Evolutionary conservation across 2,113 vertebrate species (phyloP), one percentile per base, ranked within the genome.

Genomic region (Elephas maximus): DNA sequence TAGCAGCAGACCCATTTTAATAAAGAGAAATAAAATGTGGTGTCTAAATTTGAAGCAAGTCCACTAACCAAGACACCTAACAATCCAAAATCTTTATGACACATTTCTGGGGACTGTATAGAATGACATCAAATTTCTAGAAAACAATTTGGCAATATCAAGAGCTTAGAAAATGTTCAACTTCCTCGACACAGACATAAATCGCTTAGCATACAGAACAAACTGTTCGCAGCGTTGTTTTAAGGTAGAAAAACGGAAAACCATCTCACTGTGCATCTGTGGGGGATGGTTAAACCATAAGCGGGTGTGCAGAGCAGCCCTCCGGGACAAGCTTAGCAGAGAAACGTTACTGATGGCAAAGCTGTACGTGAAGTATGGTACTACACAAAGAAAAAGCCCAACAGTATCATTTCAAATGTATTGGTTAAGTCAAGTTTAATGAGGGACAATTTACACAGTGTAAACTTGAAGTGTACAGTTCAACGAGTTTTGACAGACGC

Each of bases 281-380:
- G 44, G 5, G 48, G 21, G 2, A 5, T 2, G 4, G 20, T 26
- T 23, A 30, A 63, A n/a, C 3, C 7, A 20, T 14, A 11, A 77
- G 28, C 7, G 2, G 53, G 41, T 20, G 1, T 3, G 0, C 0
- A 2, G 57, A 18, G 21, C 3, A 5, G 26, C 30, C 24, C 28
- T 82, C 11, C 33, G 51, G 74, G 78, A 69, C 20, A 2, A 11
- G 48, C 28, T 15, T 48, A 20, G 30, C 15, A 5, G 20, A 37
- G 69, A 57, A 20, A 8, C 1, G 21, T 45, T 15, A 23, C n/a
- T 0, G 10, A 65, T 0, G n/a, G 30, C 2, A 1, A 82, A 9
- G 14, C 82, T 48, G 65, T 28, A 33, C 11, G 45, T n/a, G 41
- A 92, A 73, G 28, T 23, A 44, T 8, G 24, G 30, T 6, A 14